A percentile compares a stretch with the other conserved stretches of the same genome.
Evolutionary conservation across 1,140 invertebrate species (phyloP).

Genomic region (Calephelis virginiensis): DNA sequence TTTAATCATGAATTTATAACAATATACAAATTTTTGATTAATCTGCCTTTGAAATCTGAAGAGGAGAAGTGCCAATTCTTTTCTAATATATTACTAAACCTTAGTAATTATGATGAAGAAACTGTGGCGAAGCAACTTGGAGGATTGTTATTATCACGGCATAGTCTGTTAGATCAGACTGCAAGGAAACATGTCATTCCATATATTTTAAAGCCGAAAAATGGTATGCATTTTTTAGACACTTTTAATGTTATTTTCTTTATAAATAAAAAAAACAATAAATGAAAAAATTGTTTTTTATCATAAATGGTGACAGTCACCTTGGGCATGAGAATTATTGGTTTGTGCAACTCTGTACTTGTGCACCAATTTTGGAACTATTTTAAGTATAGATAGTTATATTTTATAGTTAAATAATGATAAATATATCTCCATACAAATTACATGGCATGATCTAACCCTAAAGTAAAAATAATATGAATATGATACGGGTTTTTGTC

Average conservation of each 20-base stretch:
- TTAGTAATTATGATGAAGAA: slow-evolving; percentile 86
- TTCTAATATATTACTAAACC: slow-evolving; percentile 80
- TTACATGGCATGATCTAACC: too few species aligned
- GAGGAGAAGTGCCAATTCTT: slow-evolving; percentile 89
- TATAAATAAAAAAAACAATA: too few species aligned
- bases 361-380: too few species aligned
- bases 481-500: too few species aligned
- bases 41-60: slow-evolving; percentile 87
- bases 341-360: too few species aligned
- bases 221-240: slow-evolving; percentile 56
- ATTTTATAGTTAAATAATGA: too few species aligned
- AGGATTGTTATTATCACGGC: slow-evolving; percentile 86
- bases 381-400: too few species aligned
- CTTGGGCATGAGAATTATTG: too few species aligned
- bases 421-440: too few species aligned
- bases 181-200: slow-evolving; percentile 88
- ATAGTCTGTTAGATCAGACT: slow-evolving; percentile 88
- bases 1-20: slow-evolving; percentile 91
- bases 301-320: not conserved
- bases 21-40: slow-evolving; percentile 89
- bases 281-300: too few species aligned
- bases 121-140: slow-evolving; percentile 88
- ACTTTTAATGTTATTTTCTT: too few species aligned
- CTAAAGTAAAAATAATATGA: too few species aligned
- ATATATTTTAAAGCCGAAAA: slow-evolving; percentile 84